Conservation (phyloP, 2,113 vertebrate species). For the Xyrauchen texanus region DNA sequence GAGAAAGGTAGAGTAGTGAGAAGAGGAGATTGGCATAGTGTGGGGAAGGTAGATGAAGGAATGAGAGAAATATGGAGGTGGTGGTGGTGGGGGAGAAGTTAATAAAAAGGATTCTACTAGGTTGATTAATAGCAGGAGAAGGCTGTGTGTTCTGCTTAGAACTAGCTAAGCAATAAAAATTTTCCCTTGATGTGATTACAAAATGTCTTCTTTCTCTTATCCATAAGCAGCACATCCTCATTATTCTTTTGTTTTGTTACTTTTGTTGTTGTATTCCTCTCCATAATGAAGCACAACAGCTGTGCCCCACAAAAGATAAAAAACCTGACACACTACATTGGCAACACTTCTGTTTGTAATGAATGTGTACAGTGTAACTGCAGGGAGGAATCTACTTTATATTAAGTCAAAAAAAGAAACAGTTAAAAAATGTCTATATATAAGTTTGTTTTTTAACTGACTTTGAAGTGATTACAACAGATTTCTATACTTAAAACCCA, state of each 20-base stretch:
- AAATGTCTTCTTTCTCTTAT: slow-evolving; percentile 20
- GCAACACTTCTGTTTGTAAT: slow-evolving; percentile 2
- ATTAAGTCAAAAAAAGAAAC: neutral
- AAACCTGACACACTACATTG: neutral
- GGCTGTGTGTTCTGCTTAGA: slow-evolving; percentile 4
- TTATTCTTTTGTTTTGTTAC: neutral
- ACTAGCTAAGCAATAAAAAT: slow-evolving; percentile 20
- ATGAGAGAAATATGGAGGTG: neutral
- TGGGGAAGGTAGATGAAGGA: too few species aligned
- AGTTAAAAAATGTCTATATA: neutral
- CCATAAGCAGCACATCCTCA: neutral
- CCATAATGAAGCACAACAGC: slow-evolving; percentile 26
- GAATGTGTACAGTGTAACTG: neutral
- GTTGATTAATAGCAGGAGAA: slow-evolving; percentile 24
- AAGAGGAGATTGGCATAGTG: neutral
- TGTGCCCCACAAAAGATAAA: slow-evolving; percentile 28
- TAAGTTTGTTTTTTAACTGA: neutral
- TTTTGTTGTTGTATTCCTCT: neutral
- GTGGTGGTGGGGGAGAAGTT: neutral
- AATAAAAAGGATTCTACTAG: neutral
- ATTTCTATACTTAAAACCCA: neutral
- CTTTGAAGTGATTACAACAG: neutral
- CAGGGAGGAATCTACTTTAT: neutral
- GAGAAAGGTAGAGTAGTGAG: slow-evolving; percentile 17
- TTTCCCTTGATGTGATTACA: slow-evolving; percentile 6